Evolutionary conservation across 2,113 vertebrate genomes (phyloP), one percentile per base, ranked within the genome.

Genomic region (Uria aalge): DNA sequence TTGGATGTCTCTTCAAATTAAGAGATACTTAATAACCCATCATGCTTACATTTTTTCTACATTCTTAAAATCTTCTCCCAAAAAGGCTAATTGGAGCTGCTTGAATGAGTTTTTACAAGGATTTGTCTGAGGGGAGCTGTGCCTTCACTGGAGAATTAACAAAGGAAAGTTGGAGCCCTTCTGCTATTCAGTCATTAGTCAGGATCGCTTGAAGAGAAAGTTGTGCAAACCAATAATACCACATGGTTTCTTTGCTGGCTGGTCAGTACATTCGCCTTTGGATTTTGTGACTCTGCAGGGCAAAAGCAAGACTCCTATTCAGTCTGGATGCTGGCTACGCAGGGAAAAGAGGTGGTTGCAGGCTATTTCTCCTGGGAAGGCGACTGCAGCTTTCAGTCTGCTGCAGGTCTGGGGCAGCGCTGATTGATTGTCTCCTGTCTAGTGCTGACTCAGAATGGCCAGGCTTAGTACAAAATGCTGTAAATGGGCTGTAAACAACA

Each of bases 401-500:
- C 67, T 56, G 45, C 60, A 59, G n/a, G 68, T 90, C 71, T 59
- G 21, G 52, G 40, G 50, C 50, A 75, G 38, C 3, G 1, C 47
- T 77, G 83, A 95, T 47, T 90, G 91, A 94, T 77, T 71, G 47
- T 81, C 59, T 88, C 47, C 63, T 94, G 72, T 68, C 50, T 36
- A 52, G 32, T 2, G 6, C 73, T 79, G 77, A 45, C 69, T 91
- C 69, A 57, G 77, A 93, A 88, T 30, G 41, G 38, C 57, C 59
- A 69, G 40, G 29, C 71, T 85, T 90, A 66, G 50, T 34, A 76
- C 29, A 57, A 90, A 95, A 60, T 68, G 55, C 62, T 93, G 88
- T 60, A 93, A 96, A 96, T 77, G 78, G 73, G 30, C 81, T 93
- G 90, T 90, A 94, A 95, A 89, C 62, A 89, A 85, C 52, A 56